phyloP scores from a whole-genome alignment of 2,888 invertebrate species.

The Diachrysia chrysitis region DNA sequence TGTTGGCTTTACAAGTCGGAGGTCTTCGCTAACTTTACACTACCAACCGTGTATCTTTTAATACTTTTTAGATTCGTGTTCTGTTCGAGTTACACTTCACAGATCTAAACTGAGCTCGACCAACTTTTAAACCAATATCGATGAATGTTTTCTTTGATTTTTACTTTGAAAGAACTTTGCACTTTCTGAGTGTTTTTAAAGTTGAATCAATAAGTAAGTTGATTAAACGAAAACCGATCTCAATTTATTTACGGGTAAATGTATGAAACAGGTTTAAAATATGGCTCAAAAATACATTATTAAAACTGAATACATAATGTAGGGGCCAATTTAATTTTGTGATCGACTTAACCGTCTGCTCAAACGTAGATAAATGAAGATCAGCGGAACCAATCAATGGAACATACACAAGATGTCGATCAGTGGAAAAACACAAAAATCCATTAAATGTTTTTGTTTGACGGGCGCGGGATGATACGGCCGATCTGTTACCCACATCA shows the following conservation, averaged over 20 bases:
- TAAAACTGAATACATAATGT: background rate
- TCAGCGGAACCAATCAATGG: constrained; percentile 35
- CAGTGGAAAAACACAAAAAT: constrained; percentile 55
- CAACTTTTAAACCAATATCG: constrained; percentile 37
- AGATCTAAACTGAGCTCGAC: constrained; percentile 26
- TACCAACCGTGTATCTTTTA: constrained; percentile 52
- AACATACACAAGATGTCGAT: constrained; percentile 38
- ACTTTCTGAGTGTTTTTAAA: constrained; percentile 3
- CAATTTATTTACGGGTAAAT: background rate
- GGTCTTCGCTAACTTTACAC: constrained; percentile 41
- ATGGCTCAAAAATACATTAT: background rate
- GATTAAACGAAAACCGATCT: background rate
- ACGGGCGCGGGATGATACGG: constrained; percentile 52
- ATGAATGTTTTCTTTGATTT: constrained; percentile 15
- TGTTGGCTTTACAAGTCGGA: constrained; percentile 44
- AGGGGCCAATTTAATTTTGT: background rate
- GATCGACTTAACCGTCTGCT: background rate
- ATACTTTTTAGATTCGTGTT: constrained; percentile 47
- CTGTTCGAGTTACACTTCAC: constrained; percentile 26
- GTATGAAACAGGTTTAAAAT: background rate
- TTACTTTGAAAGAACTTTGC: background rate
- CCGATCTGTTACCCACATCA: constrained; percentile 54
- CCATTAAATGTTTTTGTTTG: constrained; percentile 64
- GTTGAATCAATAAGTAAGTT: background rate
- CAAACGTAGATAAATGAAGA: constrained; percentile 5